Conservation (phyloP, 1,140 invertebrate genomes). For the Lepeophtheirus salmonis region DNA sequence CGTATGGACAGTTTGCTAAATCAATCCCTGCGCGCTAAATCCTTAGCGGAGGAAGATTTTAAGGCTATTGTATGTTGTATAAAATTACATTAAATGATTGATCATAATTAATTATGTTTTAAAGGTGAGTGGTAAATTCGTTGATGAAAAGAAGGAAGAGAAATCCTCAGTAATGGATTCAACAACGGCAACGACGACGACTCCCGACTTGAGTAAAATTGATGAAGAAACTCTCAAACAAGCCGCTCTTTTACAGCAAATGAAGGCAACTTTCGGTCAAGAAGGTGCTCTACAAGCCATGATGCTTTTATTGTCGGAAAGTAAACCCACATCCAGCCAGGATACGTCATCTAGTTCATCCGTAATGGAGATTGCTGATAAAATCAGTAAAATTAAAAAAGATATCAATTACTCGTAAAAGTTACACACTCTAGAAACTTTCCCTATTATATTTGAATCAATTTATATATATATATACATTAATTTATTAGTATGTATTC, state of each 20-base stretch:
- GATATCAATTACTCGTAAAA: too few species aligned
- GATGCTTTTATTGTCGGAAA: neutral
- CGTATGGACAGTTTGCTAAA: neutral
- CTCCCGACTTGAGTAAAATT: neutral
- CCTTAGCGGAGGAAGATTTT: neutral
- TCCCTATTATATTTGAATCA: too few species aligned
- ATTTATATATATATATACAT: too few species aligned
- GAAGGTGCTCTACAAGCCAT: neutral
- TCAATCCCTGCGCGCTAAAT: neutral
- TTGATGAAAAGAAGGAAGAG: too few species aligned
- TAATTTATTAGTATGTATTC: too few species aligned
- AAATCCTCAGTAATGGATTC: too few species aligned
- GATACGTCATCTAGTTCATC: too few species aligned
- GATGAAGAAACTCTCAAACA: conserved; percentile 5
- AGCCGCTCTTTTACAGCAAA: conserved; percentile 6
- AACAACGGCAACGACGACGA: too few species aligned
- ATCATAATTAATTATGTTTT: neutral
- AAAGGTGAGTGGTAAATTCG: neutral
- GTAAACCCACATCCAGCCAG: too few species aligned
- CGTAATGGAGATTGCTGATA: too few species aligned
- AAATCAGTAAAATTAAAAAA: too few species aligned
- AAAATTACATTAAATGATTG: neutral
- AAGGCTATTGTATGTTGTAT: neutral
- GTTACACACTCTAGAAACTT: too few species aligned
- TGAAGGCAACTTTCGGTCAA: conserved; percentile 9